Conservation (phyloP, 2,113 vertebrate species). For the Amazona vittata region DNA sequence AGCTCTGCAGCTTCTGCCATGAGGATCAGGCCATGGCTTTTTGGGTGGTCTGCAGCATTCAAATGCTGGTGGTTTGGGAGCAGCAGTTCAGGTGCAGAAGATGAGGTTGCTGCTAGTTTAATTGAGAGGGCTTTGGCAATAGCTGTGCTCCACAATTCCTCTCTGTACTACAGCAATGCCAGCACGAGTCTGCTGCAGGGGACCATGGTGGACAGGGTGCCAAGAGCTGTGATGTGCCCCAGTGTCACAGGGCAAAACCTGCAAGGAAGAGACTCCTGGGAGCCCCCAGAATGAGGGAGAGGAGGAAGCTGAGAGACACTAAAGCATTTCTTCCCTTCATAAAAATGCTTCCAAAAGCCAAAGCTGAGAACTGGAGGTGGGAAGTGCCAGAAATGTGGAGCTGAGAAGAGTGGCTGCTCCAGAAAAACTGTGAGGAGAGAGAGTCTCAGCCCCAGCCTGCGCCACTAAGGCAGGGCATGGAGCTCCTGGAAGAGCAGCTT, state of each 20-base stretch:
- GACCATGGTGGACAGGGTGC: neutral
- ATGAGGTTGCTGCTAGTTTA: neutral
- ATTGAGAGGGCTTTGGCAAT: neutral
- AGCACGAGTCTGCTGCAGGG: neutral
- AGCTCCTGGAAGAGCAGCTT: neutral
- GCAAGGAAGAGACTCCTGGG: neutral
- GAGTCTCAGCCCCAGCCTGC: neutral
- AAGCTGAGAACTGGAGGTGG: conserved; percentile 2
- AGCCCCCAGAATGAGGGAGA: neutral
- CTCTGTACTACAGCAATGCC: rapidly evolving
- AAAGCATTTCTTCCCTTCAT: neutral
- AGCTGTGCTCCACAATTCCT: rapidly evolving
- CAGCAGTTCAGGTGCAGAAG: neutral
- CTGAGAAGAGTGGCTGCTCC: neutral
- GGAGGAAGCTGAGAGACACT: neutral
- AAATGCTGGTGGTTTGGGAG: neutral
- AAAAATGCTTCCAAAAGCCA: neutral
- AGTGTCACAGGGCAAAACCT: neutral
- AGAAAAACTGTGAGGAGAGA: neutral
- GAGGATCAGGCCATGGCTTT: neutral
- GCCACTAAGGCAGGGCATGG: neutral
- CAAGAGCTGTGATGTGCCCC: neutral
- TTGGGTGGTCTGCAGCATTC: neutral
- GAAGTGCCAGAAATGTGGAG: neutral
- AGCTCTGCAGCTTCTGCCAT: neutral